These are phyloP conservation scores for Heterocephalus glaber DNA, from an alignment of 2,113 vertebrate genomes.

Conservation along the genomic window DNA sequence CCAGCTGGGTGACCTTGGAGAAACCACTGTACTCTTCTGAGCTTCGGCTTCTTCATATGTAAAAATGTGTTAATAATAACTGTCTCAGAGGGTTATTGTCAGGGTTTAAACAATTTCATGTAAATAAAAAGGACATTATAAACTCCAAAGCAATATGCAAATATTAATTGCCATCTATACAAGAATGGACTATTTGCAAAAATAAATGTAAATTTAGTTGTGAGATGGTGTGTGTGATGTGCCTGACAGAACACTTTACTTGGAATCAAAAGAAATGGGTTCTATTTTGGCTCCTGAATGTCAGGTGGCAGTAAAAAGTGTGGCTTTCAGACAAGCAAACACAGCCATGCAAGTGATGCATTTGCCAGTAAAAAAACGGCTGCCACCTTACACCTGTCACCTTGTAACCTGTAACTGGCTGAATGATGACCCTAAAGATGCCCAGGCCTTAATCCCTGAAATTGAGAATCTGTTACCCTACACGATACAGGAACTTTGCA, in stretches of 20 bases:
- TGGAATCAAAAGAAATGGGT: conserved; percentile 50
- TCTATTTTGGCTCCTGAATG: conserved; percentile 50
- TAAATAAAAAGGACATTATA: conserved; percentile 77
- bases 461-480: not conserved
- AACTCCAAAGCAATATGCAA: conserved; percentile 77
- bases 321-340: conserved; percentile 59
- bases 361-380: conserved; percentile 35
- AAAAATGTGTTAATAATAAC: conserved; percentile 81
- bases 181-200: conserved; percentile 69
- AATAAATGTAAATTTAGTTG: conserved; percentile 63
- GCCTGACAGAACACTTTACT: conserved; percentile 62
- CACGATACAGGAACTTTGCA: not conserved
- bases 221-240: conserved; percentile 25
- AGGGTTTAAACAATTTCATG: conserved; percentile 73
- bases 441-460: not conserved
- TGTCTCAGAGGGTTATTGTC: conserved; percentile 72
- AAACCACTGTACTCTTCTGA: conserved; percentile 61
- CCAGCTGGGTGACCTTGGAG: conserved; percentile 77
- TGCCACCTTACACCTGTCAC: conserved; percentile 30
- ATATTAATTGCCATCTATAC: conserved; percentile 76
- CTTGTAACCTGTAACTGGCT: conserved; percentile 14
- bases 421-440: not conserved
- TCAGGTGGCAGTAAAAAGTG: conserved; percentile 39
- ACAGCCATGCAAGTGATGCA: not conserved
- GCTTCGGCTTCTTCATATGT: conserved; percentile 72